A percentile compares a stretch with the other conserved stretches of the same genome.
Evolutionary conservation across 2,113 vertebrate genomes (phyloP).

Genomic region (Rhabdornis inornatus): DNA sequence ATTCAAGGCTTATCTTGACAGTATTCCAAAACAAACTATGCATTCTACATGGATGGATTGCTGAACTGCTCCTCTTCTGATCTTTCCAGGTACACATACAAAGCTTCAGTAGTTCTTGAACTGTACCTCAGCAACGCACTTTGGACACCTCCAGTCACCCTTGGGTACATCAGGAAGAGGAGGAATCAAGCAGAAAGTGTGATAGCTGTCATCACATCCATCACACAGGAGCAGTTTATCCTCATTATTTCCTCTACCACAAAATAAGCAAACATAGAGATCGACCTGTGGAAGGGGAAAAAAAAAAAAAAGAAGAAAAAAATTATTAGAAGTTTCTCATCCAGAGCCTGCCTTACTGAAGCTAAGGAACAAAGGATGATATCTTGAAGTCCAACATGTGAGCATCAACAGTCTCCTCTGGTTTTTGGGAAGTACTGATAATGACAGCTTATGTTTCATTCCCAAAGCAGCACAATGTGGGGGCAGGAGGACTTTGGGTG

Average conservation of each 20-base stretch:
- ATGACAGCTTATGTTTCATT: not conserved
- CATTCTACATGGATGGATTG: not conserved
- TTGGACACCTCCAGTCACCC: constrained; percentile 97
- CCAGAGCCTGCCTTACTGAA: not conserved
- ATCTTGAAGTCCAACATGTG: accelerated
- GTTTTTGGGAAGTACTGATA: not conserved
- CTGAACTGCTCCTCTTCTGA: not conserved
- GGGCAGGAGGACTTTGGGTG: not conserved
- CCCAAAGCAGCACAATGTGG: not conserved
- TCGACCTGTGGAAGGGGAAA: constrained; percentile 78
- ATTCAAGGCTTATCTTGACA: not conserved
- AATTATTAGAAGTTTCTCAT: not conserved
- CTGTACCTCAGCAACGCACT: constrained; percentile 94
- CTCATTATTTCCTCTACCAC: constrained; percentile 93
- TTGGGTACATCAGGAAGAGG: constrained; percentile 95
- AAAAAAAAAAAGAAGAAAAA: accelerated
- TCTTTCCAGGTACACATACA: not conserved
- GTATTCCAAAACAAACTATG: not conserved
- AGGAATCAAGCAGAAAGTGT: constrained; percentile 95
- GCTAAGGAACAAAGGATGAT: not conserved
- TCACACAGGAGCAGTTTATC: constrained; percentile 94
- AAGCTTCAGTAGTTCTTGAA: not conserved
- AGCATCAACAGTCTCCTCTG: not conserved
- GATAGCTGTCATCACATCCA: constrained; percentile 97
- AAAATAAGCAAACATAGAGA: constrained; percentile 94